phyloP scores from a whole-genome alignment of 2,797 vertebrate species.

The Malacoctenus gilli region DNA sequence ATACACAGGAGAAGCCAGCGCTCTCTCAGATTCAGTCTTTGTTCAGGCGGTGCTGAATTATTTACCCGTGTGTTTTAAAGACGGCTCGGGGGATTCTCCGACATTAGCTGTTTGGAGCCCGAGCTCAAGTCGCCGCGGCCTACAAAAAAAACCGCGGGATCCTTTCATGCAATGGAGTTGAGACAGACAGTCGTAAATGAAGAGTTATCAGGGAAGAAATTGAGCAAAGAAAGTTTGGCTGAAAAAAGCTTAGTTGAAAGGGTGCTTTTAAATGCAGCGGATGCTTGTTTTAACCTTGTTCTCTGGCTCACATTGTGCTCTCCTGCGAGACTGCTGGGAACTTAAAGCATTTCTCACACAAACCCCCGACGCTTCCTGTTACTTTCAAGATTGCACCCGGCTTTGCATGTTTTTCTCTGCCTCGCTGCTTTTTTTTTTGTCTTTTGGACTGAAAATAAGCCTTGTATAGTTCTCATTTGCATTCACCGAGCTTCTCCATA shows the following conservation, averaged over 20 bases:
- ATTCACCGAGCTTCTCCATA: constrained; percentile 60
- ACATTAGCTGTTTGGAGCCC: constrained; percentile 55
- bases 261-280: constrained; percentile 43
- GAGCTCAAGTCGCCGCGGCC: no score
- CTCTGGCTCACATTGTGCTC: constrained; percentile 35
- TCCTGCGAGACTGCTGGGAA: constrained; percentile 47
- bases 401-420: constrained; percentile 47
- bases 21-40: constrained; percentile 63
- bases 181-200: constrained; percentile 45
- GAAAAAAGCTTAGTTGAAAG: constrained; percentile 39
- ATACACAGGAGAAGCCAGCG: constrained; percentile 40
- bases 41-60: constrained; percentile 74
- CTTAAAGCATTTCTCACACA: constrained; percentile 35
- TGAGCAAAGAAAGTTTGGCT: constrained; percentile 38
- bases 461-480: constrained; percentile 54
- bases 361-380: constrained; percentile 33
- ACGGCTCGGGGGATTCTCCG: constrained; percentile 58
- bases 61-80: constrained; percentile 75
- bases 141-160: constrained; percentile 40
- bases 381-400: constrained; percentile 52
- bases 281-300: constrained; percentile 58
- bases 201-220: constrained; percentile 45
- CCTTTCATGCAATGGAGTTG: constrained; percentile 46
- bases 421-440: constrained; percentile 36
- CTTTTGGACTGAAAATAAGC: constrained; percentile 50